Conservation (phyloP, 2,113 vertebrate genomes). For the Microtus oregoni region DNA sequence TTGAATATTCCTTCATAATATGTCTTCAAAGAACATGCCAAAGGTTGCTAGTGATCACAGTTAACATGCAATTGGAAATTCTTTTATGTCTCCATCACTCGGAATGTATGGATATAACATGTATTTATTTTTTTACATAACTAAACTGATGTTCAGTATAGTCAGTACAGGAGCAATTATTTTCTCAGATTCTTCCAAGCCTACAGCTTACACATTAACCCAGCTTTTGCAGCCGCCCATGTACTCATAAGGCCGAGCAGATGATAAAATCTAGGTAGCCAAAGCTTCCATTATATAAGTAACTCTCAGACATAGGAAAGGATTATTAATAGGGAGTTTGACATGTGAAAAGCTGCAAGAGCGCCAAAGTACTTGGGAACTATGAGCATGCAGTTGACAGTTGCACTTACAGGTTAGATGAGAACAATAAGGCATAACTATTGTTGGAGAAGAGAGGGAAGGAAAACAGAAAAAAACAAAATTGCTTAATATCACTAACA, state of each 20-base stretch:
- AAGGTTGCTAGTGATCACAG: background rate
- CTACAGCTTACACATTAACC: background rate
- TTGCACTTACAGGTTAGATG: background rate
- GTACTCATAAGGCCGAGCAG: background rate
- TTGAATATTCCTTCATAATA: background rate
- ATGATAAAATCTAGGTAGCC: background rate
- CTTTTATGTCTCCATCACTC: background rate
- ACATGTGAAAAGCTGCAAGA: background rate
- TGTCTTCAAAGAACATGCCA: background rate
- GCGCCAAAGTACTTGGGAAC: background rate
- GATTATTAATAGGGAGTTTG: background rate
- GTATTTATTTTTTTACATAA: background rate
- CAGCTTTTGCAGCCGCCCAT: background rate
- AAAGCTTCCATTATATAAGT: background rate
- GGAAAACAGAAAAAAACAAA: background rate
- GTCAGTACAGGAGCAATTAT: background rate
- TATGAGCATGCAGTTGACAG: background rate
- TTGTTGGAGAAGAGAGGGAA: background rate
- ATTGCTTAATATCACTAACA: background rate
- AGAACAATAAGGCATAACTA: background rate
- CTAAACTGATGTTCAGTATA: background rate
- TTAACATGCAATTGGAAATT: background rate
- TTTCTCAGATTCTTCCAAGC: background rate
- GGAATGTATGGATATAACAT: background rate
- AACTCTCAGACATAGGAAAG: background rate